Percentiles rank a stretch among this genome's conserved stretches.
phyloP scores from a whole-genome alignment of 2,113 vertebrate species.

The Stigmatopora nigra region DNA sequence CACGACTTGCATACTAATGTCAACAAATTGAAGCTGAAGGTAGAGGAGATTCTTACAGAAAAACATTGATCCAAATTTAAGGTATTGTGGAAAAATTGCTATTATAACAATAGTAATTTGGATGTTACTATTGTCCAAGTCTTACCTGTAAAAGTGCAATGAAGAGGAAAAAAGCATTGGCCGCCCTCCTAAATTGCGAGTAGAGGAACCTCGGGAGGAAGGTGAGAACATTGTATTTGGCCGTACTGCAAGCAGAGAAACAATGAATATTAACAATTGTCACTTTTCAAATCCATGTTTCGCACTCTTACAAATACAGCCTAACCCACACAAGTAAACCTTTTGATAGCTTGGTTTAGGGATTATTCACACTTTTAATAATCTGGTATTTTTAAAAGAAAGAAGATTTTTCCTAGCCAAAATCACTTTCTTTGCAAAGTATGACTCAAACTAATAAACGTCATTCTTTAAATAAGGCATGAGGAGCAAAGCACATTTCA shows the following conservation, averaged over 20 bases:
- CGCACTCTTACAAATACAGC: not conserved
- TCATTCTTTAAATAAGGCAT: not conserved
- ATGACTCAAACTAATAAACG: not conserved
- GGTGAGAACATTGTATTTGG: conserved; percentile 96
- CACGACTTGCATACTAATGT: not conserved
- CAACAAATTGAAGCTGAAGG: not conserved
- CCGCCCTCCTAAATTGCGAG: conserved; percentile 98
- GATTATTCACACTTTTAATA: not conserved
- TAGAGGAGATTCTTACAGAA: not conserved
- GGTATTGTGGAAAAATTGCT: too few species aligned
- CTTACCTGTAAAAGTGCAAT: conserved; percentile 97
- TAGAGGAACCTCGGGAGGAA: conserved; percentile 98
- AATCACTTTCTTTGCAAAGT: conserved; percentile 2
- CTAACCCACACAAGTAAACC: not conserved
- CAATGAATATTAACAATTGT: not conserved
- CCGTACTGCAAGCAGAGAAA: conserved; percentile 77
- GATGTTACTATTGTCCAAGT: not conserved
- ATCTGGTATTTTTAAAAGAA: too few species aligned
- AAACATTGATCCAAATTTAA: too few species aligned
- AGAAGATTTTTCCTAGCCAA: not conserved
- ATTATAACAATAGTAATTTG: not conserved
- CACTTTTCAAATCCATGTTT: not conserved
- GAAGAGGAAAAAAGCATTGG: conserved; percentile 98
- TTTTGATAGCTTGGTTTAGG: not conserved
- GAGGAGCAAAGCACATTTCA: not conserved